These are phyloP conservation scores for Cinclus cinclus DNA, from an alignment of 2,113 vertebrate genomes.

Conservation along the genomic window DNA sequence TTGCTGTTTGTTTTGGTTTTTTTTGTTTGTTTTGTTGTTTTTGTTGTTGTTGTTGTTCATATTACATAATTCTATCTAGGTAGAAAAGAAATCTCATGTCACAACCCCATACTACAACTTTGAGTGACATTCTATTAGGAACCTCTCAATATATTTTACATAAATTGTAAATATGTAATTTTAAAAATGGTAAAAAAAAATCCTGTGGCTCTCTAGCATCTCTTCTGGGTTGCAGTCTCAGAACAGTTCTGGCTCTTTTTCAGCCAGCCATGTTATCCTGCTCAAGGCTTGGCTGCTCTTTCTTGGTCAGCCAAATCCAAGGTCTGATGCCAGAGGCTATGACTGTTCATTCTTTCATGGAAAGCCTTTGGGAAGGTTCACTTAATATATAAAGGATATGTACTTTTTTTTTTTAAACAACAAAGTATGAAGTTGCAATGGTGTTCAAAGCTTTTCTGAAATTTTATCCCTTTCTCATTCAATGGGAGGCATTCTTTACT, in stretches of 20 bases:
- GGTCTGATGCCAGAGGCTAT: background rate
- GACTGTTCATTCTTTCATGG: background rate
- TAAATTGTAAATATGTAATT: rapidly evolving
- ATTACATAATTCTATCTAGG: background rate
- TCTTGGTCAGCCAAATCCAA: background rate
- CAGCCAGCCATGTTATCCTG: background rate
- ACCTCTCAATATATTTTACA: background rate
- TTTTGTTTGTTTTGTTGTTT: too few species aligned
- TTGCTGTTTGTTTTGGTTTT: too few species aligned
- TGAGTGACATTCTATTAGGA: background rate
- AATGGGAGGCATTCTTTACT: background rate
- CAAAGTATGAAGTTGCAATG: background rate
- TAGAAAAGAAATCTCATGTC: background rate
- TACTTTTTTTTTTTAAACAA: background rate
- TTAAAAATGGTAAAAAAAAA: background rate
- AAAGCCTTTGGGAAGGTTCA: background rate
- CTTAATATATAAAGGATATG: background rate
- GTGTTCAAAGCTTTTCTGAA: background rate
- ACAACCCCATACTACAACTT: background rate
- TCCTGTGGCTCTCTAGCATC: background rate
- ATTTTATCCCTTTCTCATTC: background rate
- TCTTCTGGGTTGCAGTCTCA: background rate
- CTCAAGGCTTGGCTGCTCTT: background rate
- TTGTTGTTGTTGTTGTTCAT: background rate
- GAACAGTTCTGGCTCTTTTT: background rate